A percentile compares a stretch with the other conserved stretches of the same genome.
Conservation (phyloP, 2,113 vertebrate genomes). For the Amphiprion ocellaris region DNA sequence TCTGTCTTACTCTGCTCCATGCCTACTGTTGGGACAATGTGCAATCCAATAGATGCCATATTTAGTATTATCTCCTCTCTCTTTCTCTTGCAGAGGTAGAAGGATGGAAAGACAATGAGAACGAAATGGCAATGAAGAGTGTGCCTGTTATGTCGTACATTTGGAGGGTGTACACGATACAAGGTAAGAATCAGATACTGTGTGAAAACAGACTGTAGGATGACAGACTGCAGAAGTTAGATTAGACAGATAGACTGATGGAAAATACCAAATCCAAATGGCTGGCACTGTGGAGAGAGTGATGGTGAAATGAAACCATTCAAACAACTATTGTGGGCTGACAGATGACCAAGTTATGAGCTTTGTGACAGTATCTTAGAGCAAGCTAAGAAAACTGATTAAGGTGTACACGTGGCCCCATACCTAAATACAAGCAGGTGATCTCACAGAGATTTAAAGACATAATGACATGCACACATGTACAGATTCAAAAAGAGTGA, state of each 20-base stretch:
- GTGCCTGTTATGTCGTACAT: neutral
- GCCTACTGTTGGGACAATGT: slow-evolving; percentile 29
- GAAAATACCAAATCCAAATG: slow-evolving; percentile 24
- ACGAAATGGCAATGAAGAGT: neutral
- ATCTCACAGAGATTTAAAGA: neutral
- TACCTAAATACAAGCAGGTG: neutral
- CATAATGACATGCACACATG: neutral
- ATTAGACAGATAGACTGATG: slow-evolving; percentile 4
- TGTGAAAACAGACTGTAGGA: neutral
- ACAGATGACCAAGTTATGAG: slow-evolving; percentile 4
- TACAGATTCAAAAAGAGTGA: neutral
- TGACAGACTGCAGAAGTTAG: neutral
- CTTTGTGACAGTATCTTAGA: neutral
- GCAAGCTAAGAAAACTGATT: neutral
- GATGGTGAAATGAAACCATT: neutral
- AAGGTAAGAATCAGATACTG: neutral
- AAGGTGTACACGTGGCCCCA: neutral
- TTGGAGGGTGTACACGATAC: neutral
- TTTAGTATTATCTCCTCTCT: slow-evolving; percentile 16
- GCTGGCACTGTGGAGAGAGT: neutral
- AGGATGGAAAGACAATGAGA: neutral
- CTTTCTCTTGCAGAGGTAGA: slow-evolving; percentile 1
- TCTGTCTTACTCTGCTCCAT: slow-evolving; percentile 18
- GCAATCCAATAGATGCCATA: slow-evolving; percentile 32
- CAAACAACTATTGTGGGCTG: slow-evolving; percentile 16